A percentile compares a stretch with the other conserved stretches of the same genome.
These are phyloP conservation scores for Leptoclinus maculatus DNA, from an alignment of 2,797 vertebrate genomes.

Conservation along the genomic window DNA sequence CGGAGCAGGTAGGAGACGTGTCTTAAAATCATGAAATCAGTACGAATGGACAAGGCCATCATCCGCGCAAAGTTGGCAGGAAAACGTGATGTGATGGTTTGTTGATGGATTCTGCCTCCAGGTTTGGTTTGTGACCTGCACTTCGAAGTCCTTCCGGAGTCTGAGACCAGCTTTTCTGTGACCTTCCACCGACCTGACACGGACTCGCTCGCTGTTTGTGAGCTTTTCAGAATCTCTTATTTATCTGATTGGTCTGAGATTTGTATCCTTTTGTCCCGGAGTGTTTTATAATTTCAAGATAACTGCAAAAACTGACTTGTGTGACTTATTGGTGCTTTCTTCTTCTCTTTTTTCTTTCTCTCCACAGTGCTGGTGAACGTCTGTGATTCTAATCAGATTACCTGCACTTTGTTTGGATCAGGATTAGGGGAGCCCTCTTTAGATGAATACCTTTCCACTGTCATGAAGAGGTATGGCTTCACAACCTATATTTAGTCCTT, in stretches of 20 bases:
- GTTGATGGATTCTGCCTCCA: constrained; percentile 36
- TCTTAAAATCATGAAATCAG: neutral
- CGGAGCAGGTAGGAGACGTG: constrained; percentile 64
- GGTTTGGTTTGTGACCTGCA: constrained; percentile 74
- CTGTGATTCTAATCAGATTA: constrained; percentile 71
- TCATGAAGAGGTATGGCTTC: constrained; percentile 77
- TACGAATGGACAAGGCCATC: too few species aligned
- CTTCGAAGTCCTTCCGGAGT: constrained; percentile 88
- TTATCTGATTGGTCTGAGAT: neutral
- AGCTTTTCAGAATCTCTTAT: constrained; percentile 34
- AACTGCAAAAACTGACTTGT: neutral
- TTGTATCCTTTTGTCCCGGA: neutral
- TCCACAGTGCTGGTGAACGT: constrained; percentile 83
- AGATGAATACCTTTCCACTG: constrained; percentile 78
- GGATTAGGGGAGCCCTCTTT: constrained; percentile 65
- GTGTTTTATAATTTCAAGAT: neutral
- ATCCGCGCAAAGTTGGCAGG: neutral
- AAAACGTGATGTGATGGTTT: neutral
- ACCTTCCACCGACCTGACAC: constrained; percentile 81
- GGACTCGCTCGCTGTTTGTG: constrained; percentile 86
- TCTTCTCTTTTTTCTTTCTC: neutral
- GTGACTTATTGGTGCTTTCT: neutral
- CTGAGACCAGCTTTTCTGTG: constrained; percentile 84
- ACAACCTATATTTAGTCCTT: neutral
- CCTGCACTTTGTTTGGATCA: constrained; percentile 79